Evolutionary conservation across 2,888 invertebrate genomes (phyloP).

Genomic region (Taenaris catops): DNA sequence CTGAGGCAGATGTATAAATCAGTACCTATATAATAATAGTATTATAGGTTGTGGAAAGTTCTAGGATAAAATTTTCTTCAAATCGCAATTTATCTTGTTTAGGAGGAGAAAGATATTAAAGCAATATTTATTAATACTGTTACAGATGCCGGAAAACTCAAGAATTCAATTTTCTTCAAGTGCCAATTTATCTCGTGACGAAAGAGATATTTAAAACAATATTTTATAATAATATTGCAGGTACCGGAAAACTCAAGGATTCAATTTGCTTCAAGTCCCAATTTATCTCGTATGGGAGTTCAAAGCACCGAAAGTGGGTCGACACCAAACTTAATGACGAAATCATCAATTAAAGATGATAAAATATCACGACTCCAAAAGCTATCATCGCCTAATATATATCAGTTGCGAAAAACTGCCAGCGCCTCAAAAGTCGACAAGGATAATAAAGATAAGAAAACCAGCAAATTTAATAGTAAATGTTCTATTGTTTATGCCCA

Average conservation of each 20-base stretch:
- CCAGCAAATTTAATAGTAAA: slow-evolving; percentile 51
- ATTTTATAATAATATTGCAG: slow-evolving; percentile 34
- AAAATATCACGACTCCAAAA: slow-evolving; percentile 45
- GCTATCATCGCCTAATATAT: slow-evolving; percentile 57
- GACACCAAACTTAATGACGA: slow-evolving; percentile 44
- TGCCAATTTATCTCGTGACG: too few species aligned
- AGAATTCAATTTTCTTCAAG: slow-evolving; percentile 54
- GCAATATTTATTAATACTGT: slow-evolving; percentile 22
- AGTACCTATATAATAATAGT: too few species aligned
- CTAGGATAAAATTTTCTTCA: slow-evolving; percentile 52
- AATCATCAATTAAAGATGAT: slow-evolving; percentile 33
- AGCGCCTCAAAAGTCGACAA: slow-evolving; percentile 31
- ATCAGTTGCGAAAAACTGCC: slow-evolving; percentile 38
- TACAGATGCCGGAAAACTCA: slow-evolving; percentile 46
- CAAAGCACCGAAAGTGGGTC: slow-evolving; percentile 54
- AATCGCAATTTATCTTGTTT: too few species aligned
- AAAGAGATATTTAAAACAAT: too few species aligned
- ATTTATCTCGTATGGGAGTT: slow-evolving; percentile 41
- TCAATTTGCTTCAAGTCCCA: slow-evolving; percentile 63
- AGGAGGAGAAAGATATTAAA: too few species aligned
- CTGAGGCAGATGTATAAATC: too few species aligned
- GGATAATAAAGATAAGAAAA: slow-evolving; percentile 33
- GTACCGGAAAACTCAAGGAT: slow-evolving; percentile 44
- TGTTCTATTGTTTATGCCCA: too few species aligned
- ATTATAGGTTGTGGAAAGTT: slow-evolving; percentile 48